Conservation (phyloP, 2,888 invertebrate genomes). For the Deilephila elpenor region DNA sequence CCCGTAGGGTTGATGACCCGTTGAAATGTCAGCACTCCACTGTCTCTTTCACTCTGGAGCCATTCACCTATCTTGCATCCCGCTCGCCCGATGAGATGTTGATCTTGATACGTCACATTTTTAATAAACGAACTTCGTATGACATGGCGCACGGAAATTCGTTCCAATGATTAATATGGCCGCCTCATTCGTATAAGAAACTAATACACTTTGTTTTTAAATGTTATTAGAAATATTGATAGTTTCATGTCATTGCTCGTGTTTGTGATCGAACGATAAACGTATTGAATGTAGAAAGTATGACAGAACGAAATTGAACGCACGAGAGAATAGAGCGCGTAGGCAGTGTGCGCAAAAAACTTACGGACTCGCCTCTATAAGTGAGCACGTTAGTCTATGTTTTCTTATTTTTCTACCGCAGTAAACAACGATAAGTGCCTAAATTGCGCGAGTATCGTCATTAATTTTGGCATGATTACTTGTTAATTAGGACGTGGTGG, state of each 20-base stretch:
- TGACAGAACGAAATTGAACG: slow-evolving; percentile 74
- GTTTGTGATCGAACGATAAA: slow-evolving; percentile 80
- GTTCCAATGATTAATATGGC: slow-evolving; percentile 84
- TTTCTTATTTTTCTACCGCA: slow-evolving; percentile 37
- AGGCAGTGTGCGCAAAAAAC: slow-evolving; percentile 68
- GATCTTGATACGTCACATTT: slow-evolving; percentile 85
- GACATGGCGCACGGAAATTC: slow-evolving; percentile 83
- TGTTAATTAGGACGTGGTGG: slow-evolving; percentile 70
- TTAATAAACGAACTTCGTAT: slow-evolving; percentile 84
- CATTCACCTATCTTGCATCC: slow-evolving; percentile 61
- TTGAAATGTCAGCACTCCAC: slow-evolving; percentile 81
- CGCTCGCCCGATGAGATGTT: slow-evolving; percentile 77
- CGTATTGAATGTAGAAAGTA: slow-evolving; percentile 78
- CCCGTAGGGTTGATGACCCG: slow-evolving; percentile 83
- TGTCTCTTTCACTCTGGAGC: slow-evolving; percentile 65
- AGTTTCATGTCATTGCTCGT: slow-evolving; percentile 82
- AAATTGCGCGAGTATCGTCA: slow-evolving; percentile 41
- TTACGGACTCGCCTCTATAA: slow-evolving; percentile 53
- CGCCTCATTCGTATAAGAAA: slow-evolving; percentile 74
- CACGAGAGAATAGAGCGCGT: slow-evolving; percentile 64
- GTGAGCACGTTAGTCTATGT: slow-evolving; percentile 51
- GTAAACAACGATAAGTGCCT: slow-evolving; percentile 35
- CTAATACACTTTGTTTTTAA: slow-evolving; percentile 82
- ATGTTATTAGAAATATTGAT: slow-evolving; percentile 85
- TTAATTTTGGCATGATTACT: slow-evolving; percentile 59